These are phyloP conservation scores for Tachycineta bicolor DNA, from an alignment of 2,113 vertebrate genomes.

Conservation along the genomic window DNA sequence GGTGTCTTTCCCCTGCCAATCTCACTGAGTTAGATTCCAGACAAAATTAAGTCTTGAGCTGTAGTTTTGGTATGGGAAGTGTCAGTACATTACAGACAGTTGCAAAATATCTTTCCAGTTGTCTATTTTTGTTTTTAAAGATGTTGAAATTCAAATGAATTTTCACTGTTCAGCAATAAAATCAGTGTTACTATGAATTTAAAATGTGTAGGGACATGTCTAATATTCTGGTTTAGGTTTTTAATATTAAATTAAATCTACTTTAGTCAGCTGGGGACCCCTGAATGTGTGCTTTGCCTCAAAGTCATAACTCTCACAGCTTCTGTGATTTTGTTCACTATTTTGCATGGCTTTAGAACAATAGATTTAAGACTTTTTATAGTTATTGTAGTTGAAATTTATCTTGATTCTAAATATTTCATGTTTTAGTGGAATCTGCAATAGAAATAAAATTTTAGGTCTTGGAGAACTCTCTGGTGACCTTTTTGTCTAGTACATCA, in stretches of 20 bases:
- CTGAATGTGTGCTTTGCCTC: background rate
- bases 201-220: background rate
- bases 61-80: background rate
- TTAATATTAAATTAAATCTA: background rate
- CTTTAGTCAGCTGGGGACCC: background rate
- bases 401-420: background rate
- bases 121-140: background rate
- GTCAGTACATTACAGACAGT: background rate
- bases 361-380: background rate
- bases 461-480: background rate
- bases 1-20: background rate
- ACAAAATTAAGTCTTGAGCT: background rate
- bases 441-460: background rate
- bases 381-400: slow-evolving; percentile 14
- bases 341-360: background rate
- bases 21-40: background rate
- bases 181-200: background rate
- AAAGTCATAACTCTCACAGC: background rate
- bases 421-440: background rate
- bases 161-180: background rate
- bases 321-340: background rate
- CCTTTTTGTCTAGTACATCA: background rate
- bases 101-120: background rate
- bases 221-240: background rate
- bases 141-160: background rate